Base-by-base conservation (phyloP, 2,797 vertebrate genomes). In the Coluber constrictor region DNA sequence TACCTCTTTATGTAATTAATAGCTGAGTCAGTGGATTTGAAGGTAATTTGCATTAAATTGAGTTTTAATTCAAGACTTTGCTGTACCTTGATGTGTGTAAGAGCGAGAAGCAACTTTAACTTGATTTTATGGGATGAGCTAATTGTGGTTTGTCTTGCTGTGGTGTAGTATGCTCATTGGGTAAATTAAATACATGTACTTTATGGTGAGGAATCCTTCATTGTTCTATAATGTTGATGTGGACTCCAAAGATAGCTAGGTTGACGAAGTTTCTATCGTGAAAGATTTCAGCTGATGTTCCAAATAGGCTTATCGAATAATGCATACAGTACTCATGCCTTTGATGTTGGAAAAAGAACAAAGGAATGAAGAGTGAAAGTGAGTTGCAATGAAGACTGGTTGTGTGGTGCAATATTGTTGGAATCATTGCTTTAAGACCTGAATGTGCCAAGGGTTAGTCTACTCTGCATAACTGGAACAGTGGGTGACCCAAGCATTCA, bases 81-180 rank as follows among this genome's bases (percentile, higher is more conserved):
- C 63, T 91, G 20, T 95, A 56, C 47, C 88, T 96, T 97, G 94
- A 94, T 96, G 89, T 95, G 23, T 70, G 43, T 29, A 5, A 37
- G 83, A 89, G 95, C 89, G 0, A 0, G 94, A 93, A 96, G 90
- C 79, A 95, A 94, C 90, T 94, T 93, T 97, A 97, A 94, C 92
- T 94, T 94, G 94, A 66, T 97, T 96, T 96, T 96, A 96, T 96
- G 95, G 94, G 94, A 95, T 96, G 95, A 97, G 94, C 95, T 97
- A 97, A 97, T 97, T 97, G 95, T 94, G 91, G 94, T 96, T 96
- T 96, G 95, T 96, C 96, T 97, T 96, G 95, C 96, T 97, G 96
- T 97, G 96, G 3, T 0, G 89, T 96, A 95, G 96, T 97, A 96
- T 94, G 94, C 92, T 91, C 94, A 96, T 96, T 96, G 93, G 94